Evolutionary conservation across 1,140 invertebrate genomes (phyloP), one percentile per base, ranked within the genome.

Genomic region (Zophobas atratus): DNA sequence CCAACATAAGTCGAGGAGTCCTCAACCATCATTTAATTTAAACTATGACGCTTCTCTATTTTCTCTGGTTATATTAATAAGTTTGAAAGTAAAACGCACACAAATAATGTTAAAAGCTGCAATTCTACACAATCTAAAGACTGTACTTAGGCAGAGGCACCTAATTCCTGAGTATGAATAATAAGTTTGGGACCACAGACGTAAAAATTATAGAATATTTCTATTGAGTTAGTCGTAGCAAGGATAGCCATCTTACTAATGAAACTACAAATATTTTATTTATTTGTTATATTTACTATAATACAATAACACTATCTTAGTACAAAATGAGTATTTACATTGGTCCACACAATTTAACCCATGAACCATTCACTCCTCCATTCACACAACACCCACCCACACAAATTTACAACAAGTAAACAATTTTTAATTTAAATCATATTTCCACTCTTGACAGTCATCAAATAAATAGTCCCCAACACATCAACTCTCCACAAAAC

Each of bases 271-370:
- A 46, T 46, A 20, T 46, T 46, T 46, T 46, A 46, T 60, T 75
- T 6, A 20, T 39, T 75, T 57, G 49, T 75, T n/a, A 39, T n/a
- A 55, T 55, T 75, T 57, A 39, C 49, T 75, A 75, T 53, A 75
- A 1, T 60, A 56, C 33, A 48, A 57, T 75, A 55, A 49, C 20
- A 34, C 72, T 55, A 75, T 55, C 56, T 75, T 75, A 75, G 36
- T 75, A 75, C 72, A 75, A 75, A 75, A 56, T 60, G 72, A 75
- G 72, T 75, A 75, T 75, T 75, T 75, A 75, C 72, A 75, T 60
- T 38, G 33, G 8, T 39, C 43, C 8, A 20, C 36, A 46, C 49
- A 75, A 43, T 35, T 46, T 8, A 39, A 75, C 8, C 53, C 33
- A 5, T 46, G 34, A n/a, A 46, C 49, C 33, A 8, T 34, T 57